Percentiles rank a stretch among this genome's conserved stretches.
Evolutionary conservation across 2,888 invertebrate genomes (phyloP).

Genomic region (Melieria omissa): DNA sequence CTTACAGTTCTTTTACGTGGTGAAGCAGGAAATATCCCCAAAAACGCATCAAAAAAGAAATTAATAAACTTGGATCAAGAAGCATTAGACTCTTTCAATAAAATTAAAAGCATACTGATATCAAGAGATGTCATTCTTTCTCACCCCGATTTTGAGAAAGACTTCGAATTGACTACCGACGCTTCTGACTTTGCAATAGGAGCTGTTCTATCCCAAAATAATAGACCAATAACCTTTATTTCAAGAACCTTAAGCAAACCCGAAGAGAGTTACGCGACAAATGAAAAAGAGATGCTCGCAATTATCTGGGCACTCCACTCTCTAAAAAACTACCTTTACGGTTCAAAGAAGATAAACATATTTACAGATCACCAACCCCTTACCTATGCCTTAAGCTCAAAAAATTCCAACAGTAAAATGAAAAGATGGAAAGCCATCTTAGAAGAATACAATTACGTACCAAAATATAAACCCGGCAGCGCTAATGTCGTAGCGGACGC

Average conservation of each 20-base stretch:
- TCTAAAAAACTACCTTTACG: background rate
- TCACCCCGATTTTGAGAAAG: background rate
- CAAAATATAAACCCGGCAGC: background rate
- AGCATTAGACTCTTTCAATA: background rate
- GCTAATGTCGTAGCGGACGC: too few relatives aligned
- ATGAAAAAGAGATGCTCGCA: background rate
- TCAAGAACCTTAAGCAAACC: background rate
- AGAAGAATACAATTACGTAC: conserved; percentile 7
- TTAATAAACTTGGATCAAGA: too few relatives aligned
- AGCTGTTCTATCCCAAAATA: background rate
- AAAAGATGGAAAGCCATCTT: conserved; percentile 5
- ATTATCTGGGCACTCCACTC: background rate
- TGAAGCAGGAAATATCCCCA: too few relatives aligned
- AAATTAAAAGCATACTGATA: background rate
- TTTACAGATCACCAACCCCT: conserved; percentile 36
- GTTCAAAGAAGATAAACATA: background rate
- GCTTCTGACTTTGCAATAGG: conserved; percentile 1
- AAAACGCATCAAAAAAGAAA: too few relatives aligned
- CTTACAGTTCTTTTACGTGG: too few relatives aligned
- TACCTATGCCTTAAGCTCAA: conserved; percentile 31
- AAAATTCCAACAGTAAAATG: conserved; percentile 29
- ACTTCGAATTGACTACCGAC: background rate
- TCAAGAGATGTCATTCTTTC: background rate
- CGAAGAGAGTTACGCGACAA: background rate
- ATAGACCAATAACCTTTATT: background rate